Conservation (phyloP, 2,888 invertebrate species). For the Rapana venosa region DNA sequence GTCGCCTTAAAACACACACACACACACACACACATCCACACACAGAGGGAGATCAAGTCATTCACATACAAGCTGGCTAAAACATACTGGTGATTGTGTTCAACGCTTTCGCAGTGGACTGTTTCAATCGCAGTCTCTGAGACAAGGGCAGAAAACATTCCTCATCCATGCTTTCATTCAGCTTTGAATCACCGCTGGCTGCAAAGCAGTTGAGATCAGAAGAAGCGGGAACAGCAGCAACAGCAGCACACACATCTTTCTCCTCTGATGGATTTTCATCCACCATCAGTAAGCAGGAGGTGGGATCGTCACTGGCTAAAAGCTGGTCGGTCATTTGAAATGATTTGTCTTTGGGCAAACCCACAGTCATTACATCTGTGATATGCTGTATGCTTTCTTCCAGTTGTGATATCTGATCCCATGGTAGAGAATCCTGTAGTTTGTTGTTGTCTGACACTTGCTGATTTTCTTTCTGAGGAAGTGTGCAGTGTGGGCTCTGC, state of each 20-base stretch:
- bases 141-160: constrained; percentile 48
- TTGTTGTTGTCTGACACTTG: not conserved
- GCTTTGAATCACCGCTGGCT: not conserved
- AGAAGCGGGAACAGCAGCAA: not conserved
- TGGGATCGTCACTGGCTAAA: no score
- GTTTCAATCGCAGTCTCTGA: constrained; percentile 51
- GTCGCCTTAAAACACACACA: no score
- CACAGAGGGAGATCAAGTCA: no score
- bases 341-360: not conserved
- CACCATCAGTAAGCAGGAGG: not conserved
- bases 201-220: no score
- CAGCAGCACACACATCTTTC: not conserved
- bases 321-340: no score
- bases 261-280: not conserved
- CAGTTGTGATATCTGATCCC: not conserved
- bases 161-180: constrained; percentile 5
- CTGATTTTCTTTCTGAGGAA: not conserved
- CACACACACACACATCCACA: no score
- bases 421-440: not conserved
- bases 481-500: no score
- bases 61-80: not conserved
- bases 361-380: not conserved
- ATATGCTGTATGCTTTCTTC: not conserved
- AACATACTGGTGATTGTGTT: constrained; percentile 1
- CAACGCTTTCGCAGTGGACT: constrained; percentile 14